Percentiles rank a stretch among this genome's conserved stretches.
Evolutionary conservation across 2,113 vertebrate genomes (phyloP).

Genomic region (Uria lomvia): DNA sequence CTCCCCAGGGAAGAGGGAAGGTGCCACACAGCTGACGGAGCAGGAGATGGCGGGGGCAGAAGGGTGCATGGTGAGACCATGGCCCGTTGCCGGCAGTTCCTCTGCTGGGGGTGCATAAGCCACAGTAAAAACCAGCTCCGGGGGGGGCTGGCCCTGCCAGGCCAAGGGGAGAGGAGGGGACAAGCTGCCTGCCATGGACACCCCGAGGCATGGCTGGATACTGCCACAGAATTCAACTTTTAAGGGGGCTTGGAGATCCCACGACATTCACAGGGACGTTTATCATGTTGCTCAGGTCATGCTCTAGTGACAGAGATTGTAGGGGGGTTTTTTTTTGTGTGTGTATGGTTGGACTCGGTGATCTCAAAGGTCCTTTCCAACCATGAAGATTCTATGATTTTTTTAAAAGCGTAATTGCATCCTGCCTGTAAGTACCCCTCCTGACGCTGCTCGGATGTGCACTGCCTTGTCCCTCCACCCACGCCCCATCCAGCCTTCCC

Average conservation of each 20-base stretch:
- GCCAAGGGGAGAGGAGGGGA: neutral
- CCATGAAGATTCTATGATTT: no score
- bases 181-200: neutral
- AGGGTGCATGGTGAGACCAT: neutral
- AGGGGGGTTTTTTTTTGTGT: no score
- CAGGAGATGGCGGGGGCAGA: neutral
- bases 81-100: rapidly evolving
- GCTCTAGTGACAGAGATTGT: no score
- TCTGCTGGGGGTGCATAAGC: neutral
- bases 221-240: neutral
- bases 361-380: no score
- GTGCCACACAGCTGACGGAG: neutral
- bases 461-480: neutral
- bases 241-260: neutral
- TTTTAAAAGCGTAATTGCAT: neutral
- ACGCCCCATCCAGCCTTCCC: neutral
- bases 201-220: neutral
- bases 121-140: neutral
- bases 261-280: neutral
- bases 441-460: rapidly evolving
- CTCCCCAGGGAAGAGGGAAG: neutral
- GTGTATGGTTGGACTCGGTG: no score
- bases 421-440: neutral
- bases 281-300: neutral
- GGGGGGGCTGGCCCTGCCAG: neutral